Evolutionary conservation across 2,888 invertebrate genomes (phyloP).

Genomic region (Neoitamus cyanurus): DNA sequence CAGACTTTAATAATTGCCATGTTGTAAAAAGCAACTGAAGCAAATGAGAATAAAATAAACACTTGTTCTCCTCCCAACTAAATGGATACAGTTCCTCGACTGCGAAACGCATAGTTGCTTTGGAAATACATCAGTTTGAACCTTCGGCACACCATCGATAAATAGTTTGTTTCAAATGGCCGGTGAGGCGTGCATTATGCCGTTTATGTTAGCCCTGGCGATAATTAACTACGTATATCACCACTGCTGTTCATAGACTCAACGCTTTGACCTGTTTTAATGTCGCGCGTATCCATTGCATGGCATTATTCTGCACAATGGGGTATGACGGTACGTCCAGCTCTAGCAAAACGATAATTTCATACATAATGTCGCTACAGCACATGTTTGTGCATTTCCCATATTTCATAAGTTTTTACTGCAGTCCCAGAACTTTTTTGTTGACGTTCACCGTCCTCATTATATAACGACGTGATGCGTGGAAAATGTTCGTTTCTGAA

Average conservation of each 20-base stretch:
- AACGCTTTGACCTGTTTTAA: conserved; percentile 43
- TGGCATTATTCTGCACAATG: conserved; percentile 44
- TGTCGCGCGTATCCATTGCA: conserved; percentile 36
- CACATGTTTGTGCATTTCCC: conserved; percentile 30
- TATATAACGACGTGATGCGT: conserved; percentile 28
- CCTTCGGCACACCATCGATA: not conserved
- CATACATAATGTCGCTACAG: not conserved
- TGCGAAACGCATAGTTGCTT: not conserved
- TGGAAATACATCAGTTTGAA: conserved; percentile 4
- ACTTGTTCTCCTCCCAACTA: not conserved
- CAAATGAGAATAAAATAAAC: not conserved
- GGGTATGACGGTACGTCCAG: conserved; percentile 15
- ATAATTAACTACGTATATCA: conserved; percentile 36
- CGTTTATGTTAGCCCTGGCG: conserved; percentile 33
- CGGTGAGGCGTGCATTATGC: conserved; percentile 30
- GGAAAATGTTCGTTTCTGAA: not conserved
- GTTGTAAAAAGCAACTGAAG: not conserved
- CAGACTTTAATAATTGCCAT: not conserved
- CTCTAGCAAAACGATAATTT: conserved; percentile 12
- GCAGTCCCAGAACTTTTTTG: conserved; percentile 6
- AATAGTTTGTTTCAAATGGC: conserved; percentile 25
- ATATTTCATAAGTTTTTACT: conserved; percentile 32
- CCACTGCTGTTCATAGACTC: not conserved
- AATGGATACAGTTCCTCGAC: not conserved
- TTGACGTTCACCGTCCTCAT: not conserved